Percentiles rank a stretch among this genome's conserved stretches.
These are phyloP conservation scores for Nemapogon koenigi DNA, from an alignment of 2,888 invertebrate species.

Conservation along the genomic window DNA sequence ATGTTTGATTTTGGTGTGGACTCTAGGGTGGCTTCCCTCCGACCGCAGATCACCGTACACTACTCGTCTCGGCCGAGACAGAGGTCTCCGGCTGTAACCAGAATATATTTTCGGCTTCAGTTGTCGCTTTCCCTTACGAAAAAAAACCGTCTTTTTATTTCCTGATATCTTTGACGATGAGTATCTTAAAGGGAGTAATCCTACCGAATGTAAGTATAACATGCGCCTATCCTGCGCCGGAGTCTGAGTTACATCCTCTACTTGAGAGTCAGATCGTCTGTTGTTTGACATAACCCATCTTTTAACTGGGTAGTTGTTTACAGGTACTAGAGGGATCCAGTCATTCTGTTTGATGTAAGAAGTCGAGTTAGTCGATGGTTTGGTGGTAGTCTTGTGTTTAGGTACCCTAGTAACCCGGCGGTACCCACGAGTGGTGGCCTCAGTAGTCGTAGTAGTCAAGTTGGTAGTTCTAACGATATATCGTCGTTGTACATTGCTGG, in stretches of 20 bases:
- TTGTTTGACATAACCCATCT: conserved; percentile 18
- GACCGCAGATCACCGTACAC: conserved; percentile 30
- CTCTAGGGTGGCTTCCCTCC: conserved; percentile 30
- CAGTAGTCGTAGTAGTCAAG: conserved; percentile 22
- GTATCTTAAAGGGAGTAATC: conserved; percentile 33
- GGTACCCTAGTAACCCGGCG: conserved; percentile 42
- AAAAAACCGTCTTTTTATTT: conserved; percentile 33
- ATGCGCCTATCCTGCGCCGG: conserved; percentile 27
- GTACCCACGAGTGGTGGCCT: conserved; percentile 32
- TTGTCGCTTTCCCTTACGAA: conserved; percentile 33
- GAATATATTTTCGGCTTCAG: conserved; percentile 31
- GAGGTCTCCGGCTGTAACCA: conserved; percentile 35
- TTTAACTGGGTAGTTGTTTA: conserved; percentile 28
- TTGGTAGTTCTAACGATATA: conserved; percentile 25
- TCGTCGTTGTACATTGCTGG: conserved; percentile 26
- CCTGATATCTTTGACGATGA: conserved; percentile 22
- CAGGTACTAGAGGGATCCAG: conserved; percentile 53
- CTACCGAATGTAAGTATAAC: conserved; percentile 42
- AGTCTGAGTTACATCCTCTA: conserved; percentile 6
- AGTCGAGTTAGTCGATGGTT: conserved; percentile 3
- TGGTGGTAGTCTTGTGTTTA: conserved; percentile 27
- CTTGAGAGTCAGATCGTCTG: conserved; percentile 29
- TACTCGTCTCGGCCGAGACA: conserved; percentile 22
- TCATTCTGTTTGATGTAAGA: conserved; percentile 32
- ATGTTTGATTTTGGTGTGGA: conserved; percentile 59